Percentiles rank a stretch among this genome's conserved stretches.
phyloP scores from a whole-genome alignment of 2,888 invertebrate species.

The Gortyna flavago region DNA sequence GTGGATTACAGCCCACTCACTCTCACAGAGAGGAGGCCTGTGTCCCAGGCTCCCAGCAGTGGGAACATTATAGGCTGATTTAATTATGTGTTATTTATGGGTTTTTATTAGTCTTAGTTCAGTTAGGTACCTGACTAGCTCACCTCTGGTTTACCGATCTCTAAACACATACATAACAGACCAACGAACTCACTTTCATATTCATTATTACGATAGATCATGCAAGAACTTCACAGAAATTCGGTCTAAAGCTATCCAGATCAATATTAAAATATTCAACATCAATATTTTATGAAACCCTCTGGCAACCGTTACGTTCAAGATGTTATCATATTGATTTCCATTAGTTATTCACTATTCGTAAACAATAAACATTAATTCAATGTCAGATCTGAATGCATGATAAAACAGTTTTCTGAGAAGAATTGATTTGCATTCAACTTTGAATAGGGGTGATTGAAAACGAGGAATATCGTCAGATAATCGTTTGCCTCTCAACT shows the following conservation, averaged over 20 bases:
- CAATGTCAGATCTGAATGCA: constrained; percentile 32
- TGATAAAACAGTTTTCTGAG: constrained; percentile 19
- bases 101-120: not conserved
- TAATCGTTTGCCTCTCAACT: not conserved
- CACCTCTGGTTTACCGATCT: not conserved
- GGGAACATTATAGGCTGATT: too few relatives aligned
- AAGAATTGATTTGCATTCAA: constrained; percentile 30
- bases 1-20: too few relatives aligned
- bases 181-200: not conserved
- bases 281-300: constrained; percentile 44
- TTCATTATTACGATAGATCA: not conserved
- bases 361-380: constrained; percentile 47
- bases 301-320: not conserved
- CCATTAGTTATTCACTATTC: constrained; percentile 31
- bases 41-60: too few relatives aligned
- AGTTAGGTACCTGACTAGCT: not conserved
- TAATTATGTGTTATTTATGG: too few relatives aligned
- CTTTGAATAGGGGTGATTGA: constrained; percentile 5
- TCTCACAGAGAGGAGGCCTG: too few relatives aligned
- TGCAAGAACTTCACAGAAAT: constrained; percentile 5
- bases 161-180: not conserved
- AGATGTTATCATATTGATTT: constrained; percentile 7
- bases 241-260: not conserved
- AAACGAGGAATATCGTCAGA: constrained; percentile 5
- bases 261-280: constrained; percentile 22